phyloP scores from a whole-genome alignment of 1,140 invertebrate genomes.

The Choristoneura fumiferana region DNA sequence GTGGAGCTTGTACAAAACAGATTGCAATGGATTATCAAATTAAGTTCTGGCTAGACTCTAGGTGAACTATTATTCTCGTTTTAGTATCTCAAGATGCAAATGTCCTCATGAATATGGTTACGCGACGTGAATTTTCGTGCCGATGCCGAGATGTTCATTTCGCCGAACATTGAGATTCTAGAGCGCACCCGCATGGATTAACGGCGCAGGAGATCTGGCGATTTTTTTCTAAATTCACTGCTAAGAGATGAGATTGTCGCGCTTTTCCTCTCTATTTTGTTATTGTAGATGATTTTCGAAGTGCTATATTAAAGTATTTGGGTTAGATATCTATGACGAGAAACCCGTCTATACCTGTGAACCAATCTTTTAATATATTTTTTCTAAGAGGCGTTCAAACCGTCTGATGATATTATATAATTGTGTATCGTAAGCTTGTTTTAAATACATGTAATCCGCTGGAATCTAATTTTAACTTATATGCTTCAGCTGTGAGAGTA shows the following conservation, averaged over 20 bases:
- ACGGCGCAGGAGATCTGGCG: not conserved
- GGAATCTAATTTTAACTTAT: conserved; percentile 9
- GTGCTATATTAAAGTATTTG: not conserved
- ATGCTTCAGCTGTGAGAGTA: conserved; percentile 11
- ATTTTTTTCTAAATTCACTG: conserved; percentile 6
- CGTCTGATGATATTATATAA: no score
- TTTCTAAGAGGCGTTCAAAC: no score
- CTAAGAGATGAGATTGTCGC: conserved; percentile 12
- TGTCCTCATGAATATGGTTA: not conserved
- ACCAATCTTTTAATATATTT: no score
- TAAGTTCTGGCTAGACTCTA: no score
- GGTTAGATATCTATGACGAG: no score
- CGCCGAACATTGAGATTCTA: not conserved
- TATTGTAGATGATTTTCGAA: not conserved
- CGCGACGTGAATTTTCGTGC: not conserved
- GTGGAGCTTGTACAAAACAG: no score
- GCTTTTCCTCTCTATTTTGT: not conserved
- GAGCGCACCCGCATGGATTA: not conserved
- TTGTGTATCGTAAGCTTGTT: not conserved
- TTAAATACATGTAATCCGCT: not conserved
- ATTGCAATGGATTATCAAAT: no score
- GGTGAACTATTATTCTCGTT: no score
- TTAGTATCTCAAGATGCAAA: not conserved
- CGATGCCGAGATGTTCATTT: conserved; percentile 2
- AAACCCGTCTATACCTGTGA: no score